phyloP scores from a whole-genome alignment of 1,140 invertebrate species.

The Trachymyrmex cornetzi region DNA sequence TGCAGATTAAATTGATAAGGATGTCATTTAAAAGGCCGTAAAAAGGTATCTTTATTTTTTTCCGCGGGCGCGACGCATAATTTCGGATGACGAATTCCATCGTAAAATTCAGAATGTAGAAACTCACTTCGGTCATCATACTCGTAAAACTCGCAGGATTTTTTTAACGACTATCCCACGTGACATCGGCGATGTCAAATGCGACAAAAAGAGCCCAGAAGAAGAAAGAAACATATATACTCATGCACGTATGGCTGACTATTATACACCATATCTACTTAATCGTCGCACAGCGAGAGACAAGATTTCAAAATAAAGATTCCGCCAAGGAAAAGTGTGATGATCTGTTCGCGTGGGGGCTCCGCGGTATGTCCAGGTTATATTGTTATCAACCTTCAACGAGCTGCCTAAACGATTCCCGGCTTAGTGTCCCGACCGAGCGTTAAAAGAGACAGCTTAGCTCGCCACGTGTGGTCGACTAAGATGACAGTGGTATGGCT shows the following conservation, averaged over 20 bases:
- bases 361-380: neutral
- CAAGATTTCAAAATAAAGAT: neutral
- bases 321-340: neutral
- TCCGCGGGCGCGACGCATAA: slow-evolving; percentile 23
- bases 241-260: neutral
- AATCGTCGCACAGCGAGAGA: slow-evolving; percentile 27
- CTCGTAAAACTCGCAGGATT: slow-evolving; percentile 48
- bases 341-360: too few species aligned
- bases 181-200: slow-evolving; percentile 40
- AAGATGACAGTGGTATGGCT: slow-evolving; percentile 37
- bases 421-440: slow-evolving; percentile 66
- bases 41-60: slow-evolving; percentile 39
- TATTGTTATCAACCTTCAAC: slow-evolving; percentile 61
- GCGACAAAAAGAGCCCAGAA: neutral
- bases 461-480: slow-evolving; percentile 70
- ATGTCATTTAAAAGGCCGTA: slow-evolving; percentile 28
- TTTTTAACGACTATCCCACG: slow-evolving; percentile 15
- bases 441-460: slow-evolving; percentile 67
- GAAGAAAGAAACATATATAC: neutral
- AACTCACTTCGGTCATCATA: slow-evolving; percentile 31
- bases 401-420: slow-evolving; percentile 70
- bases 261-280: neutral
- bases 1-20: slow-evolving; percentile 67
- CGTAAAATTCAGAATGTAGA: slow-evolving; percentile 47
- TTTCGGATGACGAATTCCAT: slow-evolving; percentile 44